Evolutionary conservation across 1,140 invertebrate genomes (phyloP), one percentile per base, ranked within the genome.

Genomic region (Rhynchophorus ferrugineus): DNA sequence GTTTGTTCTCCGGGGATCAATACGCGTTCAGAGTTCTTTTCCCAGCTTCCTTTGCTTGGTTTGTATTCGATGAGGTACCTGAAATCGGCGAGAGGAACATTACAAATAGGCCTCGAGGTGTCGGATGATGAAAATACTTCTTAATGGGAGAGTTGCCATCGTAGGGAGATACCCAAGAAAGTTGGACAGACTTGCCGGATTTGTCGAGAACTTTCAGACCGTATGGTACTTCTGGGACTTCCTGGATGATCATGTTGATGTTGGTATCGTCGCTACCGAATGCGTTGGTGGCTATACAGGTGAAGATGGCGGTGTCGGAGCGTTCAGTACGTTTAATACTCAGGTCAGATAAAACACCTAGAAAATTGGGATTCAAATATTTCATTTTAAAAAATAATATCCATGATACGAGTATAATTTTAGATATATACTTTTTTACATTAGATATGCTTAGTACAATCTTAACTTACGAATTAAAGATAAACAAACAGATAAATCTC

Each of bases 241-340:
- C 94, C 84, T 95, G 92, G 53, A 96, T 87, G 63, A 95, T 93
- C 74, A 97, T 84, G 67, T 94, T 92, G 65, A 95, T 94, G 66
- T 88, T 93, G 11, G 92, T 93, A 62, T 95, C 91, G 68, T 96
- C 93, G 59, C 87, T 91, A 14, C 94, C 94, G 69, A 95, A 94
- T 16, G 89, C 85, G 72, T 98, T 98, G 3, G 89, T 91, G 1
- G 92, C 93, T 3, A 91, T 85, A 65, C 95, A 98, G 19, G 91
- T 95, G 67, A 95, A 97, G 2, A 95, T 73, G 11, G 91, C 92
- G 1, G 93, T 93, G 68, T 98, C 94, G 38, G 81, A 82, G 66
- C 91, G 75, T 73, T 92, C 89, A 20, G 89, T 91, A 60, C 87
- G 77, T 66, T 91, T 87, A 54, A 95, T 91, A 58, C 89, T 91